phyloP scores from a whole-genome alignment of 2,113 vertebrate genomes.

The Hemiscyllium ocellatum region DNA sequence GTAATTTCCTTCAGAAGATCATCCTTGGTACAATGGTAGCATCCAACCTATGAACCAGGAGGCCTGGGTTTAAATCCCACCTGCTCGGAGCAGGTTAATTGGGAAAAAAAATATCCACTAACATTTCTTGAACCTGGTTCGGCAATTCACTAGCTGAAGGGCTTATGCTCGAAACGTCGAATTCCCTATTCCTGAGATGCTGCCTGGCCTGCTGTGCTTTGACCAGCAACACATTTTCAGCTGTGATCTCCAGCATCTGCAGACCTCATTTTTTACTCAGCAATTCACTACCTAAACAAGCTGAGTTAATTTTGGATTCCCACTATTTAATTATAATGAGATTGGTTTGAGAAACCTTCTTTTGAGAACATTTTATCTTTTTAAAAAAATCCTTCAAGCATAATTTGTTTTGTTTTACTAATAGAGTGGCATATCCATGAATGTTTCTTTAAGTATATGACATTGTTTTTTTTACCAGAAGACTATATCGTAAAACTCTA shows the following conservation, averaged over 20 bases:
- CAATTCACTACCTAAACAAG: neutral
- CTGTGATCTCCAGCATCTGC: too few species aligned
- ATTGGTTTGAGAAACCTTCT: neutral
- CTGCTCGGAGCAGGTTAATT: too few species aligned
- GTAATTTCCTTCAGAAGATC: neutral
- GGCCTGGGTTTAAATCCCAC: too few species aligned
- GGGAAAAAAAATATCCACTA: neutral
- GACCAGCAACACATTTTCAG: too few species aligned
- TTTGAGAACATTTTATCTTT: neutral
- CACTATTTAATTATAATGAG: neutral
- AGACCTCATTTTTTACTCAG: too few species aligned
- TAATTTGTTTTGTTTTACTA: neutral
- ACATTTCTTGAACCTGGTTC: neutral
- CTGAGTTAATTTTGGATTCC: neutral
- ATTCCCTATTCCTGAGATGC: too few species aligned
- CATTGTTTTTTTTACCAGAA: slow-evolving; percentile 69
- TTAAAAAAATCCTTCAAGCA: neutral
- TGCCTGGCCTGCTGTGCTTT: too few species aligned
- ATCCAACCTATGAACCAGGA: too few species aligned
- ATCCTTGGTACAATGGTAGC: too few species aligned
- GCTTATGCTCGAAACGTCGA: too few species aligned
- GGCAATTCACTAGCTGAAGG: neutral
- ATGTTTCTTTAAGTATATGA: slow-evolving; percentile 55
- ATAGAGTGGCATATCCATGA: neutral
- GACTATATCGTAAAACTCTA: slow-evolving; percentile 68